Evolutionary conservation across 2,888 invertebrate genomes (phyloP).

Genomic region (Parochlus steinenii): DNA sequence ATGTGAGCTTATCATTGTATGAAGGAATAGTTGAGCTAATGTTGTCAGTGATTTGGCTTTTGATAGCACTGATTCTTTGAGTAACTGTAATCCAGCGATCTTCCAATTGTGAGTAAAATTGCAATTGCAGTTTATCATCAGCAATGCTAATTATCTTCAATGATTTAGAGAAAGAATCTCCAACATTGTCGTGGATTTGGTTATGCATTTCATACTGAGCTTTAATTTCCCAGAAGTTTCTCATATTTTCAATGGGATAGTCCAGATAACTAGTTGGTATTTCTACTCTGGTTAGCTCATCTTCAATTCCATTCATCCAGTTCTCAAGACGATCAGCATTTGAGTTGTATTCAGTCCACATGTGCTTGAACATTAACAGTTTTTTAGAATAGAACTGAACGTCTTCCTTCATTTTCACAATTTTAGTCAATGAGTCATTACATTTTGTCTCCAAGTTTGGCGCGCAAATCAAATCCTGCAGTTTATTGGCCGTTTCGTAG

Average conservation of each 20-base stretch:
- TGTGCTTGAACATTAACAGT: constrained; percentile 57
- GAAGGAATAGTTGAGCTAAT: constrained; percentile 58
- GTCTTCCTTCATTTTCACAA: constrained; percentile 57
- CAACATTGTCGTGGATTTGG: constrained; percentile 54
- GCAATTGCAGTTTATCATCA: constrained; percentile 66
- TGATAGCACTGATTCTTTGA: constrained; percentile 44
- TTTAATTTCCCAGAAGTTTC: constrained; percentile 77
- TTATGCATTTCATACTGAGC: constrained; percentile 75
- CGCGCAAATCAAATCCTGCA: constrained; percentile 59
- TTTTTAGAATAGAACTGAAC: constrained; percentile 55
- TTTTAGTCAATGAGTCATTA: constrained; percentile 50
- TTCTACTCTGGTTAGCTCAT: constrained; percentile 46
- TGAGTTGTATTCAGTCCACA: constrained; percentile 58
- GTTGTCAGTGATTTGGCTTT: constrained; percentile 47
- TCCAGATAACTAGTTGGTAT: constrained; percentile 42
- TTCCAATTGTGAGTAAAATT: constrained; percentile 60
- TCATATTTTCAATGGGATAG: constrained; percentile 51
- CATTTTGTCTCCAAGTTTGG: constrained; percentile 58
- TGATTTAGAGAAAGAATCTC: constrained; percentile 57
- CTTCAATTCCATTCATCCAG: constrained; percentile 60
- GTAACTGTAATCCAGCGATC: constrained; percentile 57
- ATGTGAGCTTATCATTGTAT: constrained; percentile 52
- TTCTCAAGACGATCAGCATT: constrained; percentile 55
- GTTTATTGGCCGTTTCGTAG: constrained; percentile 49
- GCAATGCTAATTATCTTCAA: constrained; percentile 64